Evolutionary conservation across 1,140 invertebrate species (phyloP), one percentile per base, ranked within the genome.

Genomic region (Pogonomyrmex barbatus): DNA sequence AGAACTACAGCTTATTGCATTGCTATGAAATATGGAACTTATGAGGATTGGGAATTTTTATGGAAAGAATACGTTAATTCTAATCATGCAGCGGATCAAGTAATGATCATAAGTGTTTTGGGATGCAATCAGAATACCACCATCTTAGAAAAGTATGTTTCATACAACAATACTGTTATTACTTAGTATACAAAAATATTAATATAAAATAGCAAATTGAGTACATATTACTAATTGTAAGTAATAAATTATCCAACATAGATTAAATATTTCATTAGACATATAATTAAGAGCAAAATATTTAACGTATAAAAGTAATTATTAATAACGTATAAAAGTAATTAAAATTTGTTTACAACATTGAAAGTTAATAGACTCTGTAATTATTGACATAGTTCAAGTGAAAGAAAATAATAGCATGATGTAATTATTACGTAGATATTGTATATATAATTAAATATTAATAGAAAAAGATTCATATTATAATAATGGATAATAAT

Each of bases 31-130:
- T 93, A 97, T 87, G 98, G 98, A 33, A 95, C 95, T 14, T 96
- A 96, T 82, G 94, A 95, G 0, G 97, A 98, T 86, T 99, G 98
- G 98, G 95, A 98, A 63, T 98, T 97, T 95, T 95, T 98, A 5
- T 97, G 97, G 95, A 92, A 97, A 33, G 94, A 97, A 52, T 98
- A 98, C 14, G 2, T 30, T 65, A 95, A 95, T 33, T 96, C 97
- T 0, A 97, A 97, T 92, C 96, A 97, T 5, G 96, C 97, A 0
- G 94, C 96, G 2, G 97, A 98, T 79, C 96, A 97, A 91, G 92
- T 92, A 33, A 94, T 95, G 0, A 96, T 98, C 56, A 93, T 98
- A 12, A 93, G 90, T 4, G 96, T 97, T 6, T 95, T 99, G 47
- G 96, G 96, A 14, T 98, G 98, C 92, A 96, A 96, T 0, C 85